phyloP scores from a whole-genome alignment of 2,113 vertebrate genomes.

The Phylloscopus whistleri region DNA sequence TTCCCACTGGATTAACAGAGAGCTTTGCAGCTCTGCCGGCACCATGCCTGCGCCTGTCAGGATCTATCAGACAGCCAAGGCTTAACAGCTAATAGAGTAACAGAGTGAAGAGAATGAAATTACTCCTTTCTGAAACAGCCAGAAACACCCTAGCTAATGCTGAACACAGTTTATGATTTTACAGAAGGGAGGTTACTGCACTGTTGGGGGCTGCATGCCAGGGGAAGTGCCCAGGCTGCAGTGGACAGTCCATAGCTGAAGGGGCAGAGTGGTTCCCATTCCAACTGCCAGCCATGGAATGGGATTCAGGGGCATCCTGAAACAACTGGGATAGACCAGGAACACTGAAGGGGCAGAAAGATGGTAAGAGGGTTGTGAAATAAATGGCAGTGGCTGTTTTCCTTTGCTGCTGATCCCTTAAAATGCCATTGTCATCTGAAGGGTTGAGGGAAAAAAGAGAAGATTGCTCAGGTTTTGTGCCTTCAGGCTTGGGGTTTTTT shows the following conservation, averaged over 20 bases:
- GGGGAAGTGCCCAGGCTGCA: background rate
- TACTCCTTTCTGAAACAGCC: background rate
- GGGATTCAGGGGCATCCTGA: rapidly evolving
- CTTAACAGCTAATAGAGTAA: background rate
- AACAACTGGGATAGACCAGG: background rate
- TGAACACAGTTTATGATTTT: background rate
- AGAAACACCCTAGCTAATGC: background rate
- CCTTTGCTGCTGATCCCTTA: background rate
- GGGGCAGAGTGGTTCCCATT: background rate
- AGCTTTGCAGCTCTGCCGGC: background rate
- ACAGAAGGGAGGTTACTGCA: background rate
- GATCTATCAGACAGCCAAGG: constrained; percentile 3
- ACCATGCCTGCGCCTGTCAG: background rate
- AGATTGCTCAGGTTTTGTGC: background rate
- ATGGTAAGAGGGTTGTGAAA: background rate
- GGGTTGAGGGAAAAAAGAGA: background rate
- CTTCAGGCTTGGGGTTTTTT: background rate
- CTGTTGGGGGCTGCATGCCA: background rate
- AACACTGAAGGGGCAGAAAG: background rate
- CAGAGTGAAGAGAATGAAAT: background rate
- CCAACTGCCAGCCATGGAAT: rapidly evolving
- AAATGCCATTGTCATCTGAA: background rate
- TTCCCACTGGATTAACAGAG: background rate
- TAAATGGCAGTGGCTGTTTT: background rate
- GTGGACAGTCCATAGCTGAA: background rate